Conservation (phyloP, 2,888 invertebrate species). For the Drosophila prostipennis region DNA sequence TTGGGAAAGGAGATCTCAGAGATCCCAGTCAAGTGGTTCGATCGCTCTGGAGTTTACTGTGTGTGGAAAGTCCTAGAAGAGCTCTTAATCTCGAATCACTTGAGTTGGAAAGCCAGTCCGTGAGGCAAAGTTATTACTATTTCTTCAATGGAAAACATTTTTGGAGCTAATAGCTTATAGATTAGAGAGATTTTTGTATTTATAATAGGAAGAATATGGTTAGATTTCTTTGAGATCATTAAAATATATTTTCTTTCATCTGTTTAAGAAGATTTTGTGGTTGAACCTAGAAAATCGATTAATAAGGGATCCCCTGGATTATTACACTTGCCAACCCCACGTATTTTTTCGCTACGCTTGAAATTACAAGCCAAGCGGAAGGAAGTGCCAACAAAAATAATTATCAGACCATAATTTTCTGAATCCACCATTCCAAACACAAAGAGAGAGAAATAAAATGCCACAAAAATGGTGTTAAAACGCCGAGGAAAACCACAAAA, state of each 20-base stretch:
- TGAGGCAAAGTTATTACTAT: no score
- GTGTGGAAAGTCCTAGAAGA: conserved; percentile 1
- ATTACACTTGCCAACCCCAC: conserved; percentile 5
- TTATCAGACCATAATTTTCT: conserved; percentile 8
- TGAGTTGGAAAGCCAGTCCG: neutral
- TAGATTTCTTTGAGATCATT: no score
- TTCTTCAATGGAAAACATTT: no score
- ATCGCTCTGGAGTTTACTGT: neutral
- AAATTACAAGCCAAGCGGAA: conserved; percentile 72
- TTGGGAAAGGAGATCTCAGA: neutral
- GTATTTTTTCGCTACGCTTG: conserved; percentile 39
- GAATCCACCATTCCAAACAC: neutral
- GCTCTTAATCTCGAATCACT: conserved; percentile 3
- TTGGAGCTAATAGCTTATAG: no score
- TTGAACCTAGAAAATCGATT: neutral
- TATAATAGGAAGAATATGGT: no score
- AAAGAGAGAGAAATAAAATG: conserved; percentile 2
- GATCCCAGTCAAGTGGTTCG: conserved; percentile 33
- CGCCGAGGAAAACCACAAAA: conserved; percentile 63
- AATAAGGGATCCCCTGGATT: neutral
- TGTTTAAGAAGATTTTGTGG: no score
- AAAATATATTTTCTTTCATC: no score
- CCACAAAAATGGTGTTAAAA: conserved; percentile 55
- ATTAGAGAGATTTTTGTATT: no score
- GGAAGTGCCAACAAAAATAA: conserved; percentile 56